Percentiles rank a stretch among this genome's conserved stretches.
Evolutionary conservation across 2,797 vertebrate genomes (phyloP).

Genomic region (Bradypodion ventrale): DNA sequence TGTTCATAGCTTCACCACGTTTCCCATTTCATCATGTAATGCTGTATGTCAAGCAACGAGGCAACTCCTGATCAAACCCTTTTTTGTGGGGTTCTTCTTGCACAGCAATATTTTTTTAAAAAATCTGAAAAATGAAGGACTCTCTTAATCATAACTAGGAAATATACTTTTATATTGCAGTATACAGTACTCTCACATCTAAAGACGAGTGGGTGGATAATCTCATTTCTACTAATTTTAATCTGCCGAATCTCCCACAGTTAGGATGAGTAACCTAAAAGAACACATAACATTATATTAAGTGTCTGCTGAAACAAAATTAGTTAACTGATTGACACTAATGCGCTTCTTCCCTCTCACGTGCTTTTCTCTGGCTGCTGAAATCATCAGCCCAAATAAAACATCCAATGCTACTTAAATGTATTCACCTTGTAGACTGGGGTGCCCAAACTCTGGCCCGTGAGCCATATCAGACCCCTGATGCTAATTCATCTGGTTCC

Average conservation of each 20-base stretch:
- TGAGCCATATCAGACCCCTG: too few species aligned
- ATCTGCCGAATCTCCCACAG: background rate
- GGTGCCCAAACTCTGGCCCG: too few species aligned
- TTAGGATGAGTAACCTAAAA: background rate
- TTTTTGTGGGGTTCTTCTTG: background rate
- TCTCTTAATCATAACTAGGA: background rate
- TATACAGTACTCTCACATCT: background rate
- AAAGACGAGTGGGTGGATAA: background rate
- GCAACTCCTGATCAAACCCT: background rate
- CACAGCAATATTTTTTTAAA: background rate
- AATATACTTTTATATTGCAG: background rate
- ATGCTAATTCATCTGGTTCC: too few species aligned
- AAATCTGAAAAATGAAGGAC: background rate
- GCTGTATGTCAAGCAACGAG: background rate
- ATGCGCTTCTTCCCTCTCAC: background rate
- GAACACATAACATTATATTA: background rate
- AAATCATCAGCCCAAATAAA: background rate
- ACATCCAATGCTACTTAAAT: background rate
- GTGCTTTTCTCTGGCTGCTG: background rate
- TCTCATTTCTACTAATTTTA: conserved; percentile 11
- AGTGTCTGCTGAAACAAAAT: background rate
- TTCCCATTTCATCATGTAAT: background rate
- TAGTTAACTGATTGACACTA: background rate
- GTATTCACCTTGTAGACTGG: too few species aligned
- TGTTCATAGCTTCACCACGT: background rate